Evolutionary conservation across 2,113 vertebrate species (phyloP), one percentile per base, ranked within the genome.

Genomic region (Miniopterus natalensis): DNA sequence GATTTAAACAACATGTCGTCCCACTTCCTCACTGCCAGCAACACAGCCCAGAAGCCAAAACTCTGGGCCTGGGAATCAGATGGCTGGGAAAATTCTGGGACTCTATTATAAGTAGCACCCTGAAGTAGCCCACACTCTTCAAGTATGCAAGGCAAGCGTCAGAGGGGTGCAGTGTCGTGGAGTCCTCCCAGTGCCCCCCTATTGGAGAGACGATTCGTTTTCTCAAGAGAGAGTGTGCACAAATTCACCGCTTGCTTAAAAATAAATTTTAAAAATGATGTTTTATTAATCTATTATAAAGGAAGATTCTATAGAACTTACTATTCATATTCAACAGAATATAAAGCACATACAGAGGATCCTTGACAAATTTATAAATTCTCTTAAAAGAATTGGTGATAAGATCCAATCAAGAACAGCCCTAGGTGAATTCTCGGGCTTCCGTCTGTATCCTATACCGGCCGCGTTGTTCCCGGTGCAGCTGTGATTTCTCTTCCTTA

Each of bases 1-100:
- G 97, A 97, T 96, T 97, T 96, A 87, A 98, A 97, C 92, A 97
- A 95, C 95, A 96, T 6, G 14, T 84, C 85, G 96, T 85, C 96
- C 92, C 77, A 88, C 96, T 95, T 90, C 59, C 36, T 88, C 81
- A 42, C 29, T 92, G 97, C 95, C 95, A 95, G 73, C 84, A 96
- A 88, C 88, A 96, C 88, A 88, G 88, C 85, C 88, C 77, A 75
- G 94, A 92, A 95, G 95, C 94, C 94, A 95, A 94, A 95, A 51
- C 73, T 88, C 55, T 61, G 66, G 84, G 86, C 65, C 91, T 90
- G 92, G 57, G 47, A 95, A 94, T 95, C 88, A 88, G 87, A 95
- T 27, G 92, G 73, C 88, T 92, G 59, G 73, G 70, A 93, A 88
- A 95, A 93, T 93, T 59, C 87, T 84, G 80, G 70, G 59, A 89